A percentile compares a stretch with the other conserved stretches of the same genome.
Evolutionary conservation across 2,113 vertebrate species (phyloP).

Genomic region (Chitala chitala): DNA sequence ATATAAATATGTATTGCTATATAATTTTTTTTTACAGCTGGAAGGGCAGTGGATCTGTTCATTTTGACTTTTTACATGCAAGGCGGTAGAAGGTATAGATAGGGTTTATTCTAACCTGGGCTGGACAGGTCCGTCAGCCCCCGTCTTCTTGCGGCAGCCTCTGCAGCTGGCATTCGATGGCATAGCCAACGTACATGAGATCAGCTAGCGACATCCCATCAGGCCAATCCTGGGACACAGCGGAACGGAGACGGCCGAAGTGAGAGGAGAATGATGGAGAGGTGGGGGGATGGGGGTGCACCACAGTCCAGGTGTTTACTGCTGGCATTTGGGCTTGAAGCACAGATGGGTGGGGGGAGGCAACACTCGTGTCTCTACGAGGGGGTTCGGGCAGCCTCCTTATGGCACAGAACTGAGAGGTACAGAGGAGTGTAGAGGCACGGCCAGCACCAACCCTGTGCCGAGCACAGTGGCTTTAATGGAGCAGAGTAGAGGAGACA

Average conservation of each 20-base stretch:
- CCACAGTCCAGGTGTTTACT: constrained; percentile 31
- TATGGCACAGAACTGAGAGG: constrained; percentile 43
- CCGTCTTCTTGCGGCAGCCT: background rate
- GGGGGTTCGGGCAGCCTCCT: constrained; percentile 55
- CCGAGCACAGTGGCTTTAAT: constrained; percentile 53
- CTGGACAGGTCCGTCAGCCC: too few species aligned
- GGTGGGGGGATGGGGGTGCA: background rate
- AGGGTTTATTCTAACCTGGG: too few species aligned
- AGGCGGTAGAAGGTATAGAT: background rate
- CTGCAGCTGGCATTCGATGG: background rate
- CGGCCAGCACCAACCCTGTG: background rate
- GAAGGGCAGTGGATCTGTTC: too few species aligned
- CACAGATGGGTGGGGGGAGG: constrained; percentile 27
- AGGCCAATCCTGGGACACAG: constrained; percentile 76
- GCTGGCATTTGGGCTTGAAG: constrained; percentile 28
- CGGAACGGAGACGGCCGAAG: constrained; percentile 48
- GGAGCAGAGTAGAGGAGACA: constrained; percentile 49
- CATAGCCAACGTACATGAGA: constrained; percentile 65
- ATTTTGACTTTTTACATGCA: background rate
- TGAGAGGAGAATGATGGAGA: background rate
- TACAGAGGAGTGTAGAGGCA: constrained; percentile 24
- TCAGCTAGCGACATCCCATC: constrained; percentile 82
- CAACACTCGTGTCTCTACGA: constrained; percentile 50
- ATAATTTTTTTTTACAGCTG: too few species aligned
- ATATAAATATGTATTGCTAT: too few species aligned